phyloP scores from a whole-genome alignment of 2,888 invertebrate species.

The Loripinus fragilis region DNA sequence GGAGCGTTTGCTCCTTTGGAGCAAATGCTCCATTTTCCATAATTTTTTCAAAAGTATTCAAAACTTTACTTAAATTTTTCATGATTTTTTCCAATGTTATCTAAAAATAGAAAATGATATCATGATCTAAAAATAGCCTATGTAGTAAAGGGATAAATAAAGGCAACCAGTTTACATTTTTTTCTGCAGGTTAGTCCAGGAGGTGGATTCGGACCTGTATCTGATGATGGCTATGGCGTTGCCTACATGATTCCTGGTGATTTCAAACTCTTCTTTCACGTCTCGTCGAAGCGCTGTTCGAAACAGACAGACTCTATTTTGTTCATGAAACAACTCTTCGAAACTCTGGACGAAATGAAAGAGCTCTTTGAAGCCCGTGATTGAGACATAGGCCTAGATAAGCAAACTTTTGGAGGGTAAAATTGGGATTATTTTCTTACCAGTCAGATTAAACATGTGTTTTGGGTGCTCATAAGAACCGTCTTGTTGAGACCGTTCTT shows the following conservation, averaged over 20 bases:
- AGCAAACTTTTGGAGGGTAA: too few species aligned
- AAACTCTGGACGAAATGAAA: slow-evolving; percentile 82
- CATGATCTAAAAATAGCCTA: too few species aligned
- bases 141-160: too few species aligned
- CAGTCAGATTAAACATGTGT: neutral
- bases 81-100: too few species aligned
- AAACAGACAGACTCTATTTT: slow-evolving; percentile 81
- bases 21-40: too few species aligned
- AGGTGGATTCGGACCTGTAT: slow-evolving; percentile 85
- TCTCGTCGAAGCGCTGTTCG: slow-evolving; percentile 84
- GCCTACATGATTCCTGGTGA: slow-evolving; percentile 85
- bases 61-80: too few species aligned
- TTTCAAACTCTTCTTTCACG: slow-evolving; percentile 84
- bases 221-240: slow-evolving; percentile 84
- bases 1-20: too few species aligned
- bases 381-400: neutral
- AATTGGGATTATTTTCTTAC: neutral
- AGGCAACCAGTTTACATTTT: too few species aligned
- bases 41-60: too few species aligned
- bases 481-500: neutral
- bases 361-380: slow-evolving; percentile 81
- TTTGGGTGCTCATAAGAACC: neutral
- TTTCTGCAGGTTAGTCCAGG: slow-evolving; percentile 83
- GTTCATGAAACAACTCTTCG: slow-evolving; percentile 82
- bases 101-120: too few species aligned